phyloP scores from a whole-genome alignment of 1,140 invertebrate species.

The Dendroctonus ponderosae region DNA sequence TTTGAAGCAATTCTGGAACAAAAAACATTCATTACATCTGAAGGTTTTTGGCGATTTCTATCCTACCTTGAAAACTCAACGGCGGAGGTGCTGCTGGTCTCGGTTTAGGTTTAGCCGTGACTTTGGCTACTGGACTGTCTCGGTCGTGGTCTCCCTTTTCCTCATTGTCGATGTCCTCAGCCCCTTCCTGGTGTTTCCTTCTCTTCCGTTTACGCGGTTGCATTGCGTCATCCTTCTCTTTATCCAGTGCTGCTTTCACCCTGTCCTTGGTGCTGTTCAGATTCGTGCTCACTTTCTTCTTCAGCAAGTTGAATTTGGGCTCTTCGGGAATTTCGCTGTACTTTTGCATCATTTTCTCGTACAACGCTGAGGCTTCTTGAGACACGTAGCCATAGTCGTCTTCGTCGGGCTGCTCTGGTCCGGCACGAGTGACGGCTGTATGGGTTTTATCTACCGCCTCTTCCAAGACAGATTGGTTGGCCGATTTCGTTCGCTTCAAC shows the following conservation, averaged over 20 bases:
- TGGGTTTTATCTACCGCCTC: conserved; percentile 77
- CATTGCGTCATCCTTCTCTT: conserved; percentile 70
- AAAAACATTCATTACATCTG: conserved; percentile 8
- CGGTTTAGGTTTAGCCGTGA: conserved; percentile 48
- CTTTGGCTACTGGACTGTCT: conserved; percentile 41
- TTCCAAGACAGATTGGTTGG: conserved; percentile 79
- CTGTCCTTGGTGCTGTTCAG: conserved; percentile 66
- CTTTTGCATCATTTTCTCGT: conserved; percentile 81
- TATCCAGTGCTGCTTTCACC: conserved; percentile 71
- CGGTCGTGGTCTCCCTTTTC: conserved; percentile 25
- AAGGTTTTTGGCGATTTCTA: background rate
- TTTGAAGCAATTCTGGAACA: conserved; percentile 64
- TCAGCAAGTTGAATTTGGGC: conserved; percentile 56
- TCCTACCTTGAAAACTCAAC: conserved; percentile 61
- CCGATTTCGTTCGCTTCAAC: conserved; percentile 79
- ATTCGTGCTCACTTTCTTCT: conserved; percentile 52
- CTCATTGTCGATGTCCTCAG: conserved; percentile 40
- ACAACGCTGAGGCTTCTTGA: conserved; percentile 74
- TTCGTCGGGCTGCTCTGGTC: conserved; percentile 77
- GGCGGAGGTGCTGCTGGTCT: conserved; percentile 66
- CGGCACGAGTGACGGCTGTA: conserved; percentile 70
- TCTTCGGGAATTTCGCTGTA: conserved; percentile 70
- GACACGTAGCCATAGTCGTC: conserved; percentile 90
- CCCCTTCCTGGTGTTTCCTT: conserved; percentile 51
- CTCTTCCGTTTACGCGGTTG: conserved; percentile 66